Evolutionary conservation across 2,888 invertebrate species (phyloP).

Genomic region (Lysandra bellargus): DNA sequence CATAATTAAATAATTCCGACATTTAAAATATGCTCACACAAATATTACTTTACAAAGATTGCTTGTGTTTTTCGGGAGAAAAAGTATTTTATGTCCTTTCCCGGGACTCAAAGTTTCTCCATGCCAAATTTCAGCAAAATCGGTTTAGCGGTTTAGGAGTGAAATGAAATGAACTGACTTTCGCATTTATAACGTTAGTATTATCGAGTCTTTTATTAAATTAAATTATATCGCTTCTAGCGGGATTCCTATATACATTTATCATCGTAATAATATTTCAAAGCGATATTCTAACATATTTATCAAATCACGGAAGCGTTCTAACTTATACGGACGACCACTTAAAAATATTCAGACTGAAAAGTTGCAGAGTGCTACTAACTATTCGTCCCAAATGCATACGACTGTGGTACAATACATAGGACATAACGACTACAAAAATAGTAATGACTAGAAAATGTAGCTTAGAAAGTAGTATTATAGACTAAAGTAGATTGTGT

Average conservation of each 20-base stretch:
- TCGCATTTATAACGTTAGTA: too few relatives aligned
- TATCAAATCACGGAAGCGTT: conserved; percentile 14
- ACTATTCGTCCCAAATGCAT: conserved; percentile 27
- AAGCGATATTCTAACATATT: conserved; percentile 13
- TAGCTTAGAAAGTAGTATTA: too few relatives aligned
- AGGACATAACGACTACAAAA: background rate
- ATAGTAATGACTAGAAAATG: background rate
- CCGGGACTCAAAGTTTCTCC: too few relatives aligned
- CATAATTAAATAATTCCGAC: too few relatives aligned
- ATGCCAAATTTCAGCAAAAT: too few relatives aligned
- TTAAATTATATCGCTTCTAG: background rate
- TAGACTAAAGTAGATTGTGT: too few relatives aligned
- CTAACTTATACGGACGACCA: conserved; percentile 39
- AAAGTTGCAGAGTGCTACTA: conserved; percentile 42
- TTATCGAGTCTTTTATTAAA: background rate
- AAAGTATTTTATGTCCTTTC: too few relatives aligned
- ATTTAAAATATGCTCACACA: too few relatives aligned
- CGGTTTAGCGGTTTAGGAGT: too few relatives aligned
- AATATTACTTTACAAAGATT: too few relatives aligned
- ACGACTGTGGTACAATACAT: background rate
- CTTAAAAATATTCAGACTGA: conserved; percentile 53
- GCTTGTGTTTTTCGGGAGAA: too few relatives aligned
- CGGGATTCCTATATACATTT: background rate
- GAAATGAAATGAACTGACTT: too few relatives aligned
- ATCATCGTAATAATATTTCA: conserved; percentile 12